Percentiles rank a stretch among this genome's conserved stretches.
These are phyloP conservation scores for Scyliorhinus canicula DNA, from an alignment of 2,797 vertebrate species.

Conservation along the genomic window DNA sequence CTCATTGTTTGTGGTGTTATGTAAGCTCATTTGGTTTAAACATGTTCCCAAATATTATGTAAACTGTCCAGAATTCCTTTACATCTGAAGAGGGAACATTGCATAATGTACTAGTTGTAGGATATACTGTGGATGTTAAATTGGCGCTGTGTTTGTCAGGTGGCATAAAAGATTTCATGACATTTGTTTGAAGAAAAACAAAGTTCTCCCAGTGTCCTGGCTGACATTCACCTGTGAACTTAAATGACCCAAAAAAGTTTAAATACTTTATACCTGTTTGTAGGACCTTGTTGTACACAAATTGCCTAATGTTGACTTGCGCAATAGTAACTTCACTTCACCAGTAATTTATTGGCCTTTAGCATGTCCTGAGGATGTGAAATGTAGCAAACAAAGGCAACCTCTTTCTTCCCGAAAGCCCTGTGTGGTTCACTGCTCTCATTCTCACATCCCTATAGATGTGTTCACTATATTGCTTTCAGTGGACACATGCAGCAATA, in stretches of 20 bases:
- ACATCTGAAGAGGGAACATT: not conserved
- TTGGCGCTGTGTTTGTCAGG: not conserved
- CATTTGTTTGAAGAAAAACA: not conserved
- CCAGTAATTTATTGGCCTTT: not conserved
- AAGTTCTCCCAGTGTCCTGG: not conserved
- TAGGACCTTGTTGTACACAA: not conserved
- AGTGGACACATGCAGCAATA: not conserved
- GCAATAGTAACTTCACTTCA: not conserved
- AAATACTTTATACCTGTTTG: not conserved
- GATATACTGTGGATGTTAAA: not conserved
- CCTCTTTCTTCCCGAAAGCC: not conserved
- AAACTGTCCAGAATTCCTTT: not conserved
- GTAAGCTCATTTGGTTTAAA: not conserved
- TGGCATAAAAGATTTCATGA: not conserved
- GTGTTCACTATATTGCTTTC: not conserved
- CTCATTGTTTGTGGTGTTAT: not conserved
- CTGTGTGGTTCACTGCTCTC: not conserved
- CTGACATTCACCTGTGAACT: not conserved
- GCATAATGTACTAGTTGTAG: not conserved
- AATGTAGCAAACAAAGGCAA: not conserved
- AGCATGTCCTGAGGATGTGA: not conserved
- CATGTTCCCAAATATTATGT: not conserved
- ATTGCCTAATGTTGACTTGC: not conserved
- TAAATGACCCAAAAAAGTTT: not conserved
- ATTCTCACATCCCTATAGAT: not conserved